phyloP scores from a whole-genome alignment of 2,797 vertebrate genomes.

The Oreochromis mossambicus region DNA sequence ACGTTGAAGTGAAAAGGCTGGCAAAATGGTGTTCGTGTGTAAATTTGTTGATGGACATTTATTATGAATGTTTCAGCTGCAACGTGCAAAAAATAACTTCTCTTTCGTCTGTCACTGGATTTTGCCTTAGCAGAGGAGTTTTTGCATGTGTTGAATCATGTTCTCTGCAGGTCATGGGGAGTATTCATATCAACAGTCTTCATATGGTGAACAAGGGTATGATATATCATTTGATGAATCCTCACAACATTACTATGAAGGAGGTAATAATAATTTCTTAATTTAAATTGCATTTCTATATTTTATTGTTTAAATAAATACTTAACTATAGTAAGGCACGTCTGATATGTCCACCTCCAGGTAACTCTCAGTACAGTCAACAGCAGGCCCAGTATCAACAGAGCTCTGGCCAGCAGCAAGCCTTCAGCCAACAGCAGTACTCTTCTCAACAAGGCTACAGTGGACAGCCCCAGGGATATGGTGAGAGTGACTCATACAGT shows the following conservation, averaged over 20 bases:
- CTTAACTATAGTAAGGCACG: background rate
- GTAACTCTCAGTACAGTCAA: constrained; percentile 91
- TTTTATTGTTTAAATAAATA: background rate
- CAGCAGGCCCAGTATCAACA: constrained; percentile 92
- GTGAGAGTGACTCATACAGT: constrained; percentile 66
- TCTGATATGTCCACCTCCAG: constrained; percentile 58
- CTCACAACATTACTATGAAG: constrained; percentile 94
- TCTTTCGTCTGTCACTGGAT: background rate
- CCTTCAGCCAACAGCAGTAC: constrained; percentile 90
- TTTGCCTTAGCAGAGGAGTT: background rate
- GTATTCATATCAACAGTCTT: constrained; percentile 89
- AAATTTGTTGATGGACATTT: background rate
- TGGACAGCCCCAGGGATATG: constrained; percentile 87
- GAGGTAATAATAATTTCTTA: constrained; percentile 70
- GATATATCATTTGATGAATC: constrained; percentile 92
- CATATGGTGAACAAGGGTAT: constrained; percentile 90
- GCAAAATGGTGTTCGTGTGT: constrained; percentile 4
- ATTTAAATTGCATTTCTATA: background rate
- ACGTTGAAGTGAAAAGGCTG: background rate
- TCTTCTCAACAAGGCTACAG: constrained; percentile 89
- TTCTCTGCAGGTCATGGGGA: constrained; percentile 83
- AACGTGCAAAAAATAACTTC: background rate
- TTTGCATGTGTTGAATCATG: constrained; percentile 25
- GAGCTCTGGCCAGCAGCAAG: constrained; percentile 85
- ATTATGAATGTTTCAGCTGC: background rate